These are phyloP conservation scores for Macrochelys suwanniensis DNA, from an alignment of 2,797 vertebrate species.

Conservation along the genomic window DNA sequence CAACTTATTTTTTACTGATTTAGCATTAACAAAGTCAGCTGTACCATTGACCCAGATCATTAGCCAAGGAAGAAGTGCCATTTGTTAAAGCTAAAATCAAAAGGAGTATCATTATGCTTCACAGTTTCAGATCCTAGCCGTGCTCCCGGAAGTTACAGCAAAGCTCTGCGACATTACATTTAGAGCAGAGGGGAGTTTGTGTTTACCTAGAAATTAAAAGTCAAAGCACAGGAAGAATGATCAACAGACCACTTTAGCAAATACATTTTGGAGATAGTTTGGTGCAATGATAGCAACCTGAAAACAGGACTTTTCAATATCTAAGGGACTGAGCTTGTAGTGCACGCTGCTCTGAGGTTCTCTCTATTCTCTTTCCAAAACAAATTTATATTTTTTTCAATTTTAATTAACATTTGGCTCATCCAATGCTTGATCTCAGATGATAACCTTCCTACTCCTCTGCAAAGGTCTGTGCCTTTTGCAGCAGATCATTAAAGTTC, in stretches of 20 bases:
- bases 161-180: background rate
- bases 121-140: background rate
- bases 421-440: background rate
- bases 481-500: constrained; percentile 71
- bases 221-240: background rate
- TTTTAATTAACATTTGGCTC: constrained; percentile 36
- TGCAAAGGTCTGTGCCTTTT: constrained; percentile 19
- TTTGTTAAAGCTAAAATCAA: background rate
- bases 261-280: background rate
- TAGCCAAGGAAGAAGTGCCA: background rate
- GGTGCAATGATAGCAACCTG: background rate
- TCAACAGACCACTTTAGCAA: background rate
- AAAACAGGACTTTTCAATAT: background rate
- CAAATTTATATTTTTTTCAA: constrained; percentile 20
- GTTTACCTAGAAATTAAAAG: background rate
- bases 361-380: constrained; percentile 25
- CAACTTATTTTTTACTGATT: background rate
- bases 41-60: background rate
- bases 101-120: background rate
- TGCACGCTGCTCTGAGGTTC: background rate
- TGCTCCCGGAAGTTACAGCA: background rate
- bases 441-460: constrained; percentile 37
- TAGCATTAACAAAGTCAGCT: background rate
- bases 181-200: background rate
- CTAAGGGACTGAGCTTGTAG: background rate